Conservation (phyloP, 2,797 vertebrate species). For the Schizopygopsis pylzovi region DNA sequence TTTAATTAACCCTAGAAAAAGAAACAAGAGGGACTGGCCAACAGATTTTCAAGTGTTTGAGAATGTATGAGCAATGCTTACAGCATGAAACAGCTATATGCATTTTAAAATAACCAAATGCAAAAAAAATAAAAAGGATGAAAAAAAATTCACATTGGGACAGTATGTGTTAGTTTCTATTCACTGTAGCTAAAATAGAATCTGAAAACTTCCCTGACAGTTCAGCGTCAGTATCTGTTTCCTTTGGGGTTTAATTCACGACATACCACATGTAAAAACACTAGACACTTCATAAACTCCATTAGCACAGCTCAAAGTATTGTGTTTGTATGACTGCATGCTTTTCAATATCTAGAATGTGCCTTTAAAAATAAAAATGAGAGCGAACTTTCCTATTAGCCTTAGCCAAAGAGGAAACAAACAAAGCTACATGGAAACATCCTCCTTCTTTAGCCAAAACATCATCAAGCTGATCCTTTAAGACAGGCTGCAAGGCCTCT, state of each 20-base stretch:
- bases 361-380: constrained; percentile 17
- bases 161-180: neutral
- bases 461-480: constrained; percentile 53
- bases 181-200: neutral
- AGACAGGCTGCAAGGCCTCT: constrained; percentile 53
- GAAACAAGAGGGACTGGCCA: neutral
- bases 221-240: neutral
- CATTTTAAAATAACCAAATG: neutral
- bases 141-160: neutral
- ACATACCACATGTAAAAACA: neutral
- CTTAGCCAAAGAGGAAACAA: constrained; percentile 31
- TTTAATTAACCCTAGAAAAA: constrained; percentile 45
- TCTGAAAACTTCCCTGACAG: neutral
- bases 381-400: constrained; percentile 13
- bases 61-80: neutral
- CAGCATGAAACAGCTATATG: neutral
- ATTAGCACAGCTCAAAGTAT: constrained; percentile 27
- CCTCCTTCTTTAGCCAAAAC: constrained; percentile 44
- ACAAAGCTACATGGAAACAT: constrained; percentile 44
- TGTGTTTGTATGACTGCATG: constrained; percentile 33
- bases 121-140: neutral
- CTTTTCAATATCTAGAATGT: neutral
- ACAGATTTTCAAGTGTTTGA: neutral
- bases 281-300: neutral
- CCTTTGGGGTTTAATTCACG: neutral